A percentile compares a stretch with the other conserved stretches of the same genome.
Evolutionary conservation across 2,888 invertebrate genomes (phyloP).

Genomic region (Rhorus exstirpatorius): DNA sequence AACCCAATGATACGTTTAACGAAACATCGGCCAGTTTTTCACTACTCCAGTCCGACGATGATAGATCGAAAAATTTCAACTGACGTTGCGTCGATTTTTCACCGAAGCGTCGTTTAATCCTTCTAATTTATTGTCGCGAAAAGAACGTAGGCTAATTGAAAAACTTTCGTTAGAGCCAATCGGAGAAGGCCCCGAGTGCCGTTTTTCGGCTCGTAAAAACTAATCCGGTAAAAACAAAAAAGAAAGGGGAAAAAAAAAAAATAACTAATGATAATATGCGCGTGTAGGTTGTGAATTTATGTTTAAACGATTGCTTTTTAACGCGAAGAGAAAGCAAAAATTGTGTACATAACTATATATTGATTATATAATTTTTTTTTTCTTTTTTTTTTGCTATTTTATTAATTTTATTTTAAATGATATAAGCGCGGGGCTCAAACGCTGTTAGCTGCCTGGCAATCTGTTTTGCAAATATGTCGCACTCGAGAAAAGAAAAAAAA

Average conservation of each 20-base stretch:
- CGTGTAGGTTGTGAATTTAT: constrained; percentile 84
- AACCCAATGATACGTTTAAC: neutral
- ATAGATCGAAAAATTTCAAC: constrained; percentile 30
- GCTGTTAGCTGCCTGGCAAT: constrained; percentile 54
- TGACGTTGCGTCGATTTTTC: constrained; percentile 34
- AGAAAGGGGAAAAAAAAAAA: constrained; percentile 36
- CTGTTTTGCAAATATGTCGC: constrained; percentile 27
- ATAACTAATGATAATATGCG: constrained; percentile 71
- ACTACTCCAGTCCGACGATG: constrained; percentile 34
- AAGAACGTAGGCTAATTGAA: constrained; percentile 69
- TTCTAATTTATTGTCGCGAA: constrained; percentile 77
- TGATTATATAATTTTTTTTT: constrained; percentile 58
- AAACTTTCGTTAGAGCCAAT: constrained; percentile 74
- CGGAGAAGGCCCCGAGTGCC: constrained; percentile 31
- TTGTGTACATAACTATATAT: constrained; percentile 76
- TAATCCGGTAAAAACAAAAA: constrained; percentile 70
- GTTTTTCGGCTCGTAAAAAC: constrained; percentile 49
- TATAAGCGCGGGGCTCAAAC: constrained; percentile 50
- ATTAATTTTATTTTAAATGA: constrained; percentile 53
- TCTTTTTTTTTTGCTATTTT: constrained; percentile 61
- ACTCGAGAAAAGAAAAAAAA: constrained; percentile 19
- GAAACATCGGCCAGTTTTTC: constrained; percentile 52
- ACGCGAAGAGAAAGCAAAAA: constrained; percentile 77
- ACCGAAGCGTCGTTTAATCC: constrained; percentile 45
- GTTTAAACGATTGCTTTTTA: constrained; percentile 76